These are phyloP conservation scores for Rhizoglyphus robini DNA, from an alignment of 1,140 invertebrate genomes.

Conservation along the genomic window DNA sequence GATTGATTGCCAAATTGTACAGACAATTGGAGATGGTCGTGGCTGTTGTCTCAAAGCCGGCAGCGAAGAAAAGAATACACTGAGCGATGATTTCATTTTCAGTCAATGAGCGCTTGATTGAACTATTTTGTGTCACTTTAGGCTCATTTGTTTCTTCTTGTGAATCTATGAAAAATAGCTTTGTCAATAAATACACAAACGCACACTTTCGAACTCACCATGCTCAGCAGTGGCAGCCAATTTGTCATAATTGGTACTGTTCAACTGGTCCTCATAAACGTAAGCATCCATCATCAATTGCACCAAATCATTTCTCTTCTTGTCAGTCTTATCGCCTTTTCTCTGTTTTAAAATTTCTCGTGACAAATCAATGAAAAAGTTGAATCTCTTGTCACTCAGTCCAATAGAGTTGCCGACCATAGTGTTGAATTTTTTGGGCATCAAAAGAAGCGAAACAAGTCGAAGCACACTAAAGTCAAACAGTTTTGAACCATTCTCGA, in stretches of 20 bases:
- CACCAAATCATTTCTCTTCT: background rate
- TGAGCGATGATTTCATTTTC: background rate
- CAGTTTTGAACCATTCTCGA: background rate
- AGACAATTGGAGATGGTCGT: background rate
- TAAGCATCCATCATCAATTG: conserved; percentile 5
- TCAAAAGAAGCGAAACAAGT: background rate
- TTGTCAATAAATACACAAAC: background rate
- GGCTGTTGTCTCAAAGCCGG: background rate
- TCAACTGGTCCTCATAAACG: background rate
- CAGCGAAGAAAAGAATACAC: background rate
- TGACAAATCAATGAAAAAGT: background rate
- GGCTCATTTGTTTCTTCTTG: background rate
- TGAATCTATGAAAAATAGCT: background rate
- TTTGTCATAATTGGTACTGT: background rate
- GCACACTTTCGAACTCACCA: background rate
- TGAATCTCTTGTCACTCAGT: background rate
- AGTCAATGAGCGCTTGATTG: background rate
- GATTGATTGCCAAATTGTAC: background rate
- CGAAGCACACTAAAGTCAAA: background rate
- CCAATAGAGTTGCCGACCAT: background rate
- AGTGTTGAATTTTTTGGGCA: background rate
- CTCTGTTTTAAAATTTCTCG: background rate
- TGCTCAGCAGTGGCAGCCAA: background rate
- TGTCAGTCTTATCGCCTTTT: background rate
- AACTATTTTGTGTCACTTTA: background rate